Evolutionary conservation across 2,888 invertebrate species (phyloP).

Genomic region (Tenthredo scrophulariae): DNA sequence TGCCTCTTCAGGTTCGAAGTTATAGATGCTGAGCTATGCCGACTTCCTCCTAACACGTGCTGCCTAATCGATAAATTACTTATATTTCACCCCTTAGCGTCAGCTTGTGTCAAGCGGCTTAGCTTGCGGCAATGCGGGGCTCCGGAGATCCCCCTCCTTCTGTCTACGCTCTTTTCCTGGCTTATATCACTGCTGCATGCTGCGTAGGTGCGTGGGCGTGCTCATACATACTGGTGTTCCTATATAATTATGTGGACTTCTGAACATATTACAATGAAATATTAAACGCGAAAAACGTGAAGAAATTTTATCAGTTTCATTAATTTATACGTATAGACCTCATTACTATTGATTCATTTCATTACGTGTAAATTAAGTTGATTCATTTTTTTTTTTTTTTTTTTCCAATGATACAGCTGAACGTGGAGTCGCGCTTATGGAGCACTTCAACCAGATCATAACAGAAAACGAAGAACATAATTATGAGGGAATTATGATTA

Average conservation of each 20-base stretch:
- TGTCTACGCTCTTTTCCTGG: constrained; percentile 23
- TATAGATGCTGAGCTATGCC: constrained; percentile 17
- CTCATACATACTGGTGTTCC: background rate
- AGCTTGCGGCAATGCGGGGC: constrained; percentile 14
- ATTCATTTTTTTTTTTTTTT: no score
- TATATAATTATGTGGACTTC: background rate
- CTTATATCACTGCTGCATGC: constrained; percentile 30
- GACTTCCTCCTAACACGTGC: constrained; percentile 28
- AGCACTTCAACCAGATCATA: no score
- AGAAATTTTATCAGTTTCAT: background rate
- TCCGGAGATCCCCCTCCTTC: constrained; percentile 16
- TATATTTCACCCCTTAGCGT: constrained; percentile 47
- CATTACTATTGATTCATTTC: background rate
- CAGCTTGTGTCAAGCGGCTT: constrained; percentile 49
- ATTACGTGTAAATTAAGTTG: no score
- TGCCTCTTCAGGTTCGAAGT: background rate
- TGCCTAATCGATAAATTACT: constrained; percentile 46
- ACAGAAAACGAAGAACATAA: no score
- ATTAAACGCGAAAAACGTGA: background rate
- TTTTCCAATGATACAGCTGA: no score
- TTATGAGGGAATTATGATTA: no score
- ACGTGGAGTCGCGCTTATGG: no score
- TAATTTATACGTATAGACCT: background rate
- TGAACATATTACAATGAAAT: background rate
- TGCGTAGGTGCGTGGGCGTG: constrained; percentile 13